A percentile compares a stretch with the other conserved stretches of the same genome.
These are phyloP conservation scores for Apodemus speciosus DNA, from an alignment of 2,113 vertebrate species.

Conservation along the genomic window DNA sequence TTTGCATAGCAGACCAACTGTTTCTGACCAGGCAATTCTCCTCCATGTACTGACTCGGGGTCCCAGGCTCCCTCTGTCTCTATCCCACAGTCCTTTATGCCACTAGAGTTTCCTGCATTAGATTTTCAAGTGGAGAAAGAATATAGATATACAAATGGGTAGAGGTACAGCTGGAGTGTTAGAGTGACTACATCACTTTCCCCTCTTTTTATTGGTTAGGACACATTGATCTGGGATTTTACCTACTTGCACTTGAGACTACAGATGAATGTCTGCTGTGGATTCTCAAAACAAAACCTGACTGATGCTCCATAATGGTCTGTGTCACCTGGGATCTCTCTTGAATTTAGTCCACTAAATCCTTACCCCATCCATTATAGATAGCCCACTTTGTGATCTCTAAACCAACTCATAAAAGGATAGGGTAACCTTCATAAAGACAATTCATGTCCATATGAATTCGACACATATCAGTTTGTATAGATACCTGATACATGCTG, in stretches of 20 bases:
- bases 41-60: background rate
- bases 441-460: background rate
- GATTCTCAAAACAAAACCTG: background rate
- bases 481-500: accelerated
- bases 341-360: background rate
- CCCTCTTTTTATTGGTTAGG: background rate
- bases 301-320: no score
- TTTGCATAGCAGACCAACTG: background rate
- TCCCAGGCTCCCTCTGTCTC: background rate
- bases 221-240: background rate
- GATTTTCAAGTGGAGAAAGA: background rate
- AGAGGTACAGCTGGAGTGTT: background rate
- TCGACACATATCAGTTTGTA: background rate
- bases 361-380: background rate
- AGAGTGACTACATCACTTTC: background rate
- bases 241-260: background rate
- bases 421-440: background rate
- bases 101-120: background rate
- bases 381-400: background rate
- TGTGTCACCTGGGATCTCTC: background rate
- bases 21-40: background rate
- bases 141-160: background rate
- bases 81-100: background rate
- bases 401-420: background rate
- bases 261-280: background rate